phyloP scores from a whole-genome alignment of 2,113 vertebrate genomes.

The Centrocercus urophasianus region DNA sequence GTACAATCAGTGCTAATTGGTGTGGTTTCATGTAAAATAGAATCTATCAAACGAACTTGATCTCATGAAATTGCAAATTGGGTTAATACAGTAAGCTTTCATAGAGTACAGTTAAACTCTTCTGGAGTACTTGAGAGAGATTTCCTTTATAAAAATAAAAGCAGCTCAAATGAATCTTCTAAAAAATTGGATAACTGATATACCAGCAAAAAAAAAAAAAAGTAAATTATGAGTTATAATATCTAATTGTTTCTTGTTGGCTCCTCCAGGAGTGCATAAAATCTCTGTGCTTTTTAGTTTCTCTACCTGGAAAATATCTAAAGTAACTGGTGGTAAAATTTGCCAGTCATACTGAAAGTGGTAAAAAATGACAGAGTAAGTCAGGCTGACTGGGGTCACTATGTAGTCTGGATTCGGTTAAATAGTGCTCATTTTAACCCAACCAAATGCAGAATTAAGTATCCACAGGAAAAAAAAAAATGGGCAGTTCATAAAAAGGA shows the following conservation, averaged over 20 bases:
- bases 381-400: neutral
- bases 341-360: neutral
- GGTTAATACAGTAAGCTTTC: neutral
- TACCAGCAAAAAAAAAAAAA: neutral
- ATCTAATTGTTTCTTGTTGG: neutral
- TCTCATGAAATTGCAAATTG: neutral
- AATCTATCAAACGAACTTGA: neutral
- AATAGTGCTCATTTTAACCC: neutral
- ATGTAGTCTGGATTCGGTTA: neutral
- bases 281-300: neutral
- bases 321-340: constrained; percentile 5
- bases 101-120: neutral
- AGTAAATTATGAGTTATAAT: neutral
- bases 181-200: neutral
- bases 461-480: neutral
- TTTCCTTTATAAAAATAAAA: neutral
- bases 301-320: neutral
- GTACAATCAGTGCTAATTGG: neutral
- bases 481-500: neutral
- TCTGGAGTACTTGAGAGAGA: neutral
- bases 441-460: neutral
- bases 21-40: neutral
- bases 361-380: neutral
- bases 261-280: neutral
- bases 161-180: neutral